phyloP scores from a whole-genome alignment of 2,797 vertebrate genomes.

The Brachymystax lenok region DNA sequence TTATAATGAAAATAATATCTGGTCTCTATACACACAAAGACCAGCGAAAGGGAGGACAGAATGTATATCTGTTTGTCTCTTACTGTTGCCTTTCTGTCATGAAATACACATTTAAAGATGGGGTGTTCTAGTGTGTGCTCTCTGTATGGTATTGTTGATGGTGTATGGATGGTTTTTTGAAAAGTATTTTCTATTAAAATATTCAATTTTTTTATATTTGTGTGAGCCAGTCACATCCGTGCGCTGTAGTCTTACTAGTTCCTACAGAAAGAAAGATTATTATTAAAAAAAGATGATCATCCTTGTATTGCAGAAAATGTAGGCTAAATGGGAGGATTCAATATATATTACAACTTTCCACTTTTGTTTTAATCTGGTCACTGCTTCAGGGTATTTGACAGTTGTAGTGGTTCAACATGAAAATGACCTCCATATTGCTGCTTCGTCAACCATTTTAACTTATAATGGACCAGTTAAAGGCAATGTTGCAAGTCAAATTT shows the following conservation, averaged over 20 bases:
- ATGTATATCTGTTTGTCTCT: constrained; percentile 38
- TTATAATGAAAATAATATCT: constrained; percentile 51
- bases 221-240: constrained; percentile 32
- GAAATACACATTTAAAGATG: constrained; percentile 28
- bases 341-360: constrained; percentile 12
- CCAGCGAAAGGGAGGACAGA: constrained; percentile 27
- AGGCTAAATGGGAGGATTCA: background rate
- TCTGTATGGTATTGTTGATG: constrained; percentile 44
- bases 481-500: too few relatives aligned
- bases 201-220: constrained; percentile 38
- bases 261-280: background rate
- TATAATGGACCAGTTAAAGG: constrained; percentile 51
- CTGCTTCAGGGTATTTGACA: constrained; percentile 27
- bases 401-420: constrained; percentile 25
- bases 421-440: constrained; percentile 29
- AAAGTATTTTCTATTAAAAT: constrained; percentile 27
- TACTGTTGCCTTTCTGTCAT: constrained; percentile 51
- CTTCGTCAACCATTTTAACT: constrained; percentile 36
- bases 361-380: constrained; percentile 29
- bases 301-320: background rate
- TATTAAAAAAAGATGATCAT: background rate
- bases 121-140: constrained; percentile 38
- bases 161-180: constrained; percentile 24
- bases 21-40: constrained; percentile 46
- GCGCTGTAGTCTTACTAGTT: background rate